Evolutionary conservation across 2,888 invertebrate genomes (phyloP).

Genomic region (Panzeria rudis): DNA sequence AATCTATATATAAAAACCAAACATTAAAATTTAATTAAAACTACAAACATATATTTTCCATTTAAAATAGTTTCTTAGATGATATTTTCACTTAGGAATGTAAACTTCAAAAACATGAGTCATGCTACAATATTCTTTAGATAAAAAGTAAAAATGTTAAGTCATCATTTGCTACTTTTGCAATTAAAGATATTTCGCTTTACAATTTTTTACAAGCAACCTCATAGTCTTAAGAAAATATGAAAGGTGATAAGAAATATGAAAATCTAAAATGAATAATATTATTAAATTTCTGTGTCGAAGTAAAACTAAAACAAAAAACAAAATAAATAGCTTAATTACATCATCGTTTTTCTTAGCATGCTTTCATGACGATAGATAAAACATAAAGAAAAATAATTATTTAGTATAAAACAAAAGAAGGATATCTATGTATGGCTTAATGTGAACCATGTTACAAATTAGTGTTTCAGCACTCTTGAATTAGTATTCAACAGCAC

Average conservation of each 20-base stretch:
- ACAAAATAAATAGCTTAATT: slow-evolving; percentile 46
- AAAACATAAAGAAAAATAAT: slow-evolving; percentile 13
- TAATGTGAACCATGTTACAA: slow-evolving; percentile 28
- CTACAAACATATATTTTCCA: no score
- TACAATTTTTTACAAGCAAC: not conserved
- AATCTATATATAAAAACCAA: no score
- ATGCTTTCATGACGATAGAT: not conserved
- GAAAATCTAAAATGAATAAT: not conserved
- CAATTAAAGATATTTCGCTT: not conserved
- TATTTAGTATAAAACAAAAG: slow-evolving; percentile 45
- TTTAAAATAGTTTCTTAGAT: no score
- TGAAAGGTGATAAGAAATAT: not conserved
- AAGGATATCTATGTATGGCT: not conserved
- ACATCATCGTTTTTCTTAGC: slow-evolving; percentile 9
- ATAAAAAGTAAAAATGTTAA: no score
- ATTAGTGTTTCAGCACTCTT: slow-evolving; percentile 25
- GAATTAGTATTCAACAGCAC: slow-evolving; percentile 51
- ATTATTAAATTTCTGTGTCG: not conserved
- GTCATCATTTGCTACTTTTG: not conserved
- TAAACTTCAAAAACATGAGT: no score
- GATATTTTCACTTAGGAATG: no score
- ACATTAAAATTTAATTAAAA: no score
- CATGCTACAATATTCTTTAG: no score
- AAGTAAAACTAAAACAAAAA: not conserved
- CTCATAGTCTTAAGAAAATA: not conserved